Conservation (phyloP, 2,888 invertebrate species). For the Drosophila melanosoma region DNA sequence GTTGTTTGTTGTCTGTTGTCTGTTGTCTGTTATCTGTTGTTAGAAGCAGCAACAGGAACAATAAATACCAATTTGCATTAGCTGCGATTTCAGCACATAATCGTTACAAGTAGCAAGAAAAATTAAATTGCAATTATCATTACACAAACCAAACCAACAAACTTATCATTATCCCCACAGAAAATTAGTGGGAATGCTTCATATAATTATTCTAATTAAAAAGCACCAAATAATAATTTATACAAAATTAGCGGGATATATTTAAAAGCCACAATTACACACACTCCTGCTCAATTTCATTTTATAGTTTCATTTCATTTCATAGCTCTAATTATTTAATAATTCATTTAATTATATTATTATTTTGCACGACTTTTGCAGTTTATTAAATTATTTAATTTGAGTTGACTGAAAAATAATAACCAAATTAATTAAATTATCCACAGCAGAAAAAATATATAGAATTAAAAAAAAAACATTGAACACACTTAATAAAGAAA, state of each 20-base stretch:
- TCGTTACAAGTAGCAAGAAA: too few species aligned
- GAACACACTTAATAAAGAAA: not conserved
- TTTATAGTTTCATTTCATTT: too few species aligned
- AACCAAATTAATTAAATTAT: not conserved
- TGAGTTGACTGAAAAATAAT: too few species aligned
- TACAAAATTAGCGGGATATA: not conserved
- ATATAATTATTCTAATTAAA: not conserved
- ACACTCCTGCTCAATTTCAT: too few species aligned
- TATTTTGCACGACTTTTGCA: too few species aligned
- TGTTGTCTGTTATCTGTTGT: conserved; percentile 36
- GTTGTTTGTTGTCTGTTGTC: conserved; percentile 26
- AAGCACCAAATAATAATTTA: not conserved
- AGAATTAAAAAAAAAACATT: not conserved
- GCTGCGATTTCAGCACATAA: conserved; percentile 16
- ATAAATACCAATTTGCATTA: conserved; percentile 32
- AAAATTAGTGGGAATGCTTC: too few species aligned
- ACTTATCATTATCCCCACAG: too few species aligned
- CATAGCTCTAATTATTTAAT: too few species aligned
- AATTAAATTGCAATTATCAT: not conserved
- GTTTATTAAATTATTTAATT: too few species aligned
- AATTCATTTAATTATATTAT: too few species aligned
- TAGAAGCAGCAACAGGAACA: conserved; percentile 13
- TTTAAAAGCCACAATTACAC: not conserved
- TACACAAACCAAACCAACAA: too few species aligned
- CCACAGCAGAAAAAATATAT: not conserved